Conservation (phyloP, 2,888 invertebrate genomes). For the Drosophila maculinotata region DNA sequence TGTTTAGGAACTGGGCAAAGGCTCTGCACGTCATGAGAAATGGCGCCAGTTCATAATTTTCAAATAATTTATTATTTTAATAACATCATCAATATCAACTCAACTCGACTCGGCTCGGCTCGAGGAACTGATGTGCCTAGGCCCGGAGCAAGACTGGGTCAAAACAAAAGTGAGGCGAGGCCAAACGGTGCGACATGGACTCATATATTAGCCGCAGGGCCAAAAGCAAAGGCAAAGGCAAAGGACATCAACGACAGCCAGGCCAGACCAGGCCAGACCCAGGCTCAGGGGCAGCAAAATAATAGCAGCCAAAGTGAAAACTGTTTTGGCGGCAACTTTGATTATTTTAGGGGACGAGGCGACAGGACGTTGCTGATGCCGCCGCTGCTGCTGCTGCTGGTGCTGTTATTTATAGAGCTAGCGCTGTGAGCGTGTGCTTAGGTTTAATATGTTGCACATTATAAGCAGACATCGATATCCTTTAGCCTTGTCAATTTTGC, state of each 20-base stretch:
- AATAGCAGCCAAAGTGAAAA: conserved; percentile 77
- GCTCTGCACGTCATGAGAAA: conserved; percentile 68
- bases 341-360: conserved; percentile 53
- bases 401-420: conserved; percentile 77
- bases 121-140: conserved; percentile 41
- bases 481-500: conserved; percentile 83
- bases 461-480: conserved; percentile 83
- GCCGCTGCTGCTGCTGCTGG: conserved; percentile 28
- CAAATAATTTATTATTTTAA: conserved; percentile 81
- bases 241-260: conserved; percentile 63
- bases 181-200: conserved; percentile 68
- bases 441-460: conserved; percentile 83
- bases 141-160: conserved; percentile 37
- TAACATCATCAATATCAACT: conserved; percentile 80
- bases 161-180: conserved; percentile 67
- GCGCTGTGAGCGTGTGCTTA: conserved; percentile 73
- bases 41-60: conserved; percentile 80
- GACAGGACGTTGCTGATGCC: conserved; percentile 10
- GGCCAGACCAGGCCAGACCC: conserved; percentile 14
- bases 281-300: conserved; percentile 62
- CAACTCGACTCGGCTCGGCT: conserved; percentile 42
- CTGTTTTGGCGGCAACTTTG: conserved; percentile 78
- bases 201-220: conserved; percentile 78
- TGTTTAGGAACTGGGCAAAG: conserved; percentile 40
- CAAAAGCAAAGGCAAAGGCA: conserved; percentile 50